Base-by-base conservation (phyloP, 2,113 vertebrate species). In the Cyprinodon tularosa region DNA sequence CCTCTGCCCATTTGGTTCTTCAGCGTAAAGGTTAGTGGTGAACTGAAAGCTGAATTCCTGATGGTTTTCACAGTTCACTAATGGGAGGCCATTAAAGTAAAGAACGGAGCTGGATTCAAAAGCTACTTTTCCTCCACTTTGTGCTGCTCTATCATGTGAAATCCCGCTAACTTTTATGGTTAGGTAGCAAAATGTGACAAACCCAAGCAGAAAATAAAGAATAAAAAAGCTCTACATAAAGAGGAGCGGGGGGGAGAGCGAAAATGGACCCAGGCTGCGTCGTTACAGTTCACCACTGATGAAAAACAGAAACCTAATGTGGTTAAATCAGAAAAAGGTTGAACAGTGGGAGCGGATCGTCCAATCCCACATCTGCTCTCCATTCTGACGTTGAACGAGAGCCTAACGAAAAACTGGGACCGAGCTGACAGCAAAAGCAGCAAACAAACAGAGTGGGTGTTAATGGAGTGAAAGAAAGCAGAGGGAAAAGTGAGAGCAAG, bases 281-380 rank as follows among this genome's bases (percentile, higher is more conserved):
- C 87, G 90, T 83, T 89, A 76, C 83, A 90, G 88, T 78, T 87
- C 74, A 84, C 88, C 89, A 86, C 77, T 75, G 7, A 64, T 53
- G 85, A 86, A 85, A 81, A 90, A 89, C 78, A 92, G 85, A n/a
- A 87, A 86, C 77, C 42, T 74, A 84, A 84, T 90, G 88, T 84
- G 78, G 78, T 90, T 29, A 88, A 90, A 91, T 84, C 82, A 85
- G 77, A 78, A 67, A 64, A 72, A 20, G 22, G 71, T 68, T 86
- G 61, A 76, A 72, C 80, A 70, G 80, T 72, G 63, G 75, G 68
- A 78, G 69, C 66, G 60, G 36, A 39, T 44, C 22, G 36, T 73
- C 78, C 72, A 4, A 50, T n/a, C 29, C 38, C 75, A 92, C 92
- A 91, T 91, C 89, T 91, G 87, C 80, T 86, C 88, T 22, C 62